Percentiles rank a stretch among this genome's conserved stretches.
Evolutionary conservation across 2,888 invertebrate genomes (phyloP).

Genomic region (Nymphalis c-album): DNA sequence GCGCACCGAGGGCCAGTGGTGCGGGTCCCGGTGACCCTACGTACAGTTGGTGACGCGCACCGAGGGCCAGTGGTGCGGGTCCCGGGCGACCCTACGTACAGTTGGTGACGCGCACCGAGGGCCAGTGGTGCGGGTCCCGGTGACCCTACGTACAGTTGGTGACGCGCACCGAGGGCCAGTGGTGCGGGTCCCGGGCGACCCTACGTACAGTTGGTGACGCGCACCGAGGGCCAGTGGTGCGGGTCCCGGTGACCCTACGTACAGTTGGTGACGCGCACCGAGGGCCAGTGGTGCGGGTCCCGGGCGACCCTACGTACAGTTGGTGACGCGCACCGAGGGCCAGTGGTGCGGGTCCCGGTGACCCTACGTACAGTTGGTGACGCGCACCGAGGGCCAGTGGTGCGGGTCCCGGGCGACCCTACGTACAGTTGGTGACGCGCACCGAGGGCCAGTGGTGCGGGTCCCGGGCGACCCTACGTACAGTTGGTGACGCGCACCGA

Average conservation of each 20-base stretch:
- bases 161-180: slow-evolving; percentile 4
- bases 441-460: slow-evolving; percentile 2
- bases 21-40: slow-evolving; percentile 28
- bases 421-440: slow-evolving; percentile 8
- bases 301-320: slow-evolving; percentile 39
- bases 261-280: slow-evolving; percentile 57
- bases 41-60: slow-evolving; percentile 53
- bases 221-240: slow-evolving; percentile 44
- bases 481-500: slow-evolving; percentile 11
- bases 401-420: background rate
- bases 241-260: slow-evolving; percentile 26
- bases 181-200: background rate
- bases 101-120: slow-evolving; percentile 28
- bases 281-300: slow-evolving; percentile 55
- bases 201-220: slow-evolving; percentile 35
- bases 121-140: background rate
- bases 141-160: background rate
- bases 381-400: background rate
- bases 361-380: slow-evolving; percentile 5
- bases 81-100: slow-evolving; percentile 36
- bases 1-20: slow-evolving; percentile 46
- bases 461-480: background rate
- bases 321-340: slow-evolving; percentile 11
- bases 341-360: background rate
- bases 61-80: slow-evolving; percentile 61